These are phyloP conservation scores for Polypedilum pembai DNA, from an alignment of 1,140 invertebrate species.

Conservation along the genomic window DNA sequence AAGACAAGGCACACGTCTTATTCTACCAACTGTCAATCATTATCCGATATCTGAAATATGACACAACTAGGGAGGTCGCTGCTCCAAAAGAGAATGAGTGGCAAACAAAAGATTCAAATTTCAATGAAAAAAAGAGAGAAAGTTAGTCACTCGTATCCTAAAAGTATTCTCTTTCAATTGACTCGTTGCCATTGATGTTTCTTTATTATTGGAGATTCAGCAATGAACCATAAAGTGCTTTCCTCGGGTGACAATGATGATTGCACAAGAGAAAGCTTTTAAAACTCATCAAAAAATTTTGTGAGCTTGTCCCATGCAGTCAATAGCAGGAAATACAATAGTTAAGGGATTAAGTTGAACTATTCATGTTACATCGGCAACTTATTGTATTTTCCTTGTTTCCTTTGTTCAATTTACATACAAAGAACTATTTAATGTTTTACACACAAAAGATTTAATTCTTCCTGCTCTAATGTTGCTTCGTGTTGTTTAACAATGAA, in stretches of 20 bases:
- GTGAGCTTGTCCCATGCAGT: background rate
- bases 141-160: background rate
- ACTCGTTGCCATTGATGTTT: background rate
- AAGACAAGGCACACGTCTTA: too few species aligned
- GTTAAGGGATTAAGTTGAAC: background rate
- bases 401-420: background rate
- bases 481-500: too few species aligned
- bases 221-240: too few species aligned
- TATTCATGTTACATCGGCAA: background rate
- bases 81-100: background rate
- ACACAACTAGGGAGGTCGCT: constrained; percentile 8
- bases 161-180: background rate
- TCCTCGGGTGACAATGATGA: too few species aligned
- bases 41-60: background rate
- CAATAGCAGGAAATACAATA: background rate
- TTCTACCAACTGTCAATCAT: background rate
- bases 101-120: constrained; percentile 12
- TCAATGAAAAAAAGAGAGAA: constrained; percentile 1
- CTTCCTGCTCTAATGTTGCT: background rate
- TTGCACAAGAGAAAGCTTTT: background rate
- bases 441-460: background rate
- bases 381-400: background rate
- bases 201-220: background rate
- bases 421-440: background rate
- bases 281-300: background rate